Evolutionary conservation across 1,140 invertebrate genomes (phyloP).

Genomic region (Rhopalosiphum maidis): DNA sequence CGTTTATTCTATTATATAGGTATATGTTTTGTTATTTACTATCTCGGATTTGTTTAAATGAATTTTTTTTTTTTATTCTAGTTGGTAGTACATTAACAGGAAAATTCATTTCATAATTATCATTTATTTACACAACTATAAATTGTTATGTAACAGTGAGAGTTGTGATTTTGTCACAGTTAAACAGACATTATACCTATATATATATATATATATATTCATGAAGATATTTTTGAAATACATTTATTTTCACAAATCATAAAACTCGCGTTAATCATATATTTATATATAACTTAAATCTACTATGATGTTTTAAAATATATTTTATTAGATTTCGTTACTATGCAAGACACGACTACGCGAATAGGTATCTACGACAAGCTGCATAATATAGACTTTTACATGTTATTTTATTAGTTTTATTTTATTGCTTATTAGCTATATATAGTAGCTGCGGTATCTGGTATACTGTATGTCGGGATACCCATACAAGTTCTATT

Average conservation of each 20-base stretch:
- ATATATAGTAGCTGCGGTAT: not conserved
- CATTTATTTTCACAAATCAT: conserved; percentile 27
- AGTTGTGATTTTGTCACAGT: not conserved
- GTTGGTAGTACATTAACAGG: not conserved
- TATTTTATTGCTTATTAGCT: conserved; percentile 11
- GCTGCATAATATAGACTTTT: not conserved
- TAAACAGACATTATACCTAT: not conserved
- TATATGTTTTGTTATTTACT: not conserved
- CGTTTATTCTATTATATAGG: too few species aligned
- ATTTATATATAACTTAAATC: not conserved
- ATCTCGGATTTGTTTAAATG: not conserved
- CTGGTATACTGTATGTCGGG: not conserved
- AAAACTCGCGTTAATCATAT: not conserved
- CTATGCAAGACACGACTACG: not conserved
- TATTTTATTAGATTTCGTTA: conserved; percentile 11
- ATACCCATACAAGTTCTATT: conserved; percentile 5
- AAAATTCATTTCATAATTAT: not conserved
- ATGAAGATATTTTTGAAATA: not conserved
- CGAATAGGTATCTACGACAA: not conserved
- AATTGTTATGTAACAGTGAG: not conserved
- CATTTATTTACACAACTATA: conserved; percentile 11
- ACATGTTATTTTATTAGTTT: not conserved
- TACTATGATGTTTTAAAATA: not conserved
- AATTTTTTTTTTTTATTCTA: not conserved
- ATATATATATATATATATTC: not conserved